Conservation (phyloP, 1,140 invertebrate species). For the Drosophila bocki region DNA sequence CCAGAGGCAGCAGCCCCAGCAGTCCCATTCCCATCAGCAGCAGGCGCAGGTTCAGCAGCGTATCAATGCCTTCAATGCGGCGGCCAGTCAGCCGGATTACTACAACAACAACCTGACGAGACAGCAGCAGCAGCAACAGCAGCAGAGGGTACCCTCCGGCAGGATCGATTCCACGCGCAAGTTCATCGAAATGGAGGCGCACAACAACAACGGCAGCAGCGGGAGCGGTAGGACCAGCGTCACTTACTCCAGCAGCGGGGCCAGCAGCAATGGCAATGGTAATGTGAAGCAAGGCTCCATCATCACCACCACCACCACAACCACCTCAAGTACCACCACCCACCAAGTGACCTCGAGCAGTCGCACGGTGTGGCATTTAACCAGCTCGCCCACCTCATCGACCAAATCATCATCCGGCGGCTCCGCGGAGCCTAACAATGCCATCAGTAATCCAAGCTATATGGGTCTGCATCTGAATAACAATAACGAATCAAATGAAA, state of each 20-base stretch:
- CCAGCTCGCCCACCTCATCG: slow-evolving; percentile 74
- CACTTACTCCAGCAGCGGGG: slow-evolving; percentile 69
- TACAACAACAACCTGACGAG: slow-evolving; percentile 61
- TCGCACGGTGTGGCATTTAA: slow-evolving; percentile 84
- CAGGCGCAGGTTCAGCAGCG: slow-evolving; percentile 80
- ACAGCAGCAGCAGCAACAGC: slow-evolving; percentile 50
- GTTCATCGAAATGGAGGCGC: slow-evolving; percentile 79
- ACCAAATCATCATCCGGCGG: slow-evolving; percentile 70
- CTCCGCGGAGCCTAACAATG: slow-evolving; percentile 69
- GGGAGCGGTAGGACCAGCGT: slow-evolving; percentile 45
- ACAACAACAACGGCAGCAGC: slow-evolving; percentile 39
- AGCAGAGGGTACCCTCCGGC: slow-evolving; percentile 60
- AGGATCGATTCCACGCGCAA: slow-evolving; percentile 70
- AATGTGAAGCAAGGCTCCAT: slow-evolving; percentile 54
- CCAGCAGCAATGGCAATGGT: slow-evolving; percentile 80
- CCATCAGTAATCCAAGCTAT: slow-evolving; percentile 85
- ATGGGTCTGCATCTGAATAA: slow-evolving; percentile 83
- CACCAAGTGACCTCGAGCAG: slow-evolving; percentile 67
- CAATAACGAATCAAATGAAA: slow-evolving; percentile 77
- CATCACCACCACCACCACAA: slow-evolving; percentile 43
- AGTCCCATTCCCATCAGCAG: slow-evolving; percentile 63
- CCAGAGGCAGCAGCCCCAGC: no score
- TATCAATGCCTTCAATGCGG: slow-evolving; percentile 82
- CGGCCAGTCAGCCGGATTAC: slow-evolving; percentile 63
- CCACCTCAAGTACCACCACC: slow-evolving; percentile 33